phyloP scores from a whole-genome alignment of 2,797 vertebrate species.

The Limnodromus scolopaceus region DNA sequence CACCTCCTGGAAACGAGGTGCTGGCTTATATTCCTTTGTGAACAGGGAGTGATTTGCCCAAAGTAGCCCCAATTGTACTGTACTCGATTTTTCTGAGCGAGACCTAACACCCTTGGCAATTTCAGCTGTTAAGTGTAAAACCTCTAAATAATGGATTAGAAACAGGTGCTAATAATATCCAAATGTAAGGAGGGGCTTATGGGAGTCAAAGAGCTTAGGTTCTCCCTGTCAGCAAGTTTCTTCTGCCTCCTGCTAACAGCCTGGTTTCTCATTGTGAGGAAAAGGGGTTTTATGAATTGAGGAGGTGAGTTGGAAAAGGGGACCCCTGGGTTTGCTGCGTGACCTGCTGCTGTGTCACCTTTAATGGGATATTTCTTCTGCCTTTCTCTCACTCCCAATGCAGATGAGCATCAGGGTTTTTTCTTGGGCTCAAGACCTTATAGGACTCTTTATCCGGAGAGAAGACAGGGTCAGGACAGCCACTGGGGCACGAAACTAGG shows the following conservation, averaged over 20 bases:
- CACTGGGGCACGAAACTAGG: background rate
- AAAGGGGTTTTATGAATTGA: background rate
- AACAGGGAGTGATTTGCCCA: background rate
- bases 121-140: background rate
- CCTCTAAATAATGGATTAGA: background rate
- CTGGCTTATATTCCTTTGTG: background rate
- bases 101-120: background rate
- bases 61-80: background rate
- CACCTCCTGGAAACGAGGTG: background rate
- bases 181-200: background rate
- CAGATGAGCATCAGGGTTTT: rapidly evolving
- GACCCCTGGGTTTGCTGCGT: background rate
- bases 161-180: background rate
- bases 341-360: background rate
- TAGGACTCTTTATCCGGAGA: rapidly evolving
- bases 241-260: background rate
- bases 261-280: background rate
- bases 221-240: background rate
- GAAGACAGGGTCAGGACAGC: background rate
- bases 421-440: background rate
- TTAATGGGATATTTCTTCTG: background rate
- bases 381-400: background rate
- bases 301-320: background rate
- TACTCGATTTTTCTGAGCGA: background rate
- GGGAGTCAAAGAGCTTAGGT: background rate